Evolutionary conservation across 1,140 invertebrate genomes (phyloP), one percentile per base, ranked within the genome.

Genomic region (Lamellibrachia luymesi): DNA sequence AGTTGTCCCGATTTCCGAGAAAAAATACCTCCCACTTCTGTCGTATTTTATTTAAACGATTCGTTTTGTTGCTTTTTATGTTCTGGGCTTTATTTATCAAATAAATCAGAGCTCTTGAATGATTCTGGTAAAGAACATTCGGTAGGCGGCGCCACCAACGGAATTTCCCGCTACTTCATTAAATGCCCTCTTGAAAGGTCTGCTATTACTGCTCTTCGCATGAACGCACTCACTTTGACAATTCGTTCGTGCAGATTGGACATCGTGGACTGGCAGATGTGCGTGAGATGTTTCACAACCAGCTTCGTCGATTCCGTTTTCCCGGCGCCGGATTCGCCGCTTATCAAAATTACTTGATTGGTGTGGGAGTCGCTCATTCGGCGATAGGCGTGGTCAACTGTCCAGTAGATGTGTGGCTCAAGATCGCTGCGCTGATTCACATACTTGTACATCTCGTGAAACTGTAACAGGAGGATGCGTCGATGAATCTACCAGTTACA

Each of bases 241-340:
- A 93, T 93, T 38, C 64, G 51, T 6, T 64, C 38, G 13, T 64
- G 92, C 7, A 93, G 92, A 38, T 80, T 89, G 2, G 27, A 38
- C 25, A 50, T 93, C n/a, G 56, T 51, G 17, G 50, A 50, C 17
- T 90, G 51, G 56, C 92, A 93, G 38, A 90, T 90, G 91, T 91
- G 51, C 10, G 96, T 94, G 92, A 96, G 92, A 92, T 96, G 96
- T 93, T 96, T 95, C 90, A 96, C 95, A 89, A 96, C 95, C 25
- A 96, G 93, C 93, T 96, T 96, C 25, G 96, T 96, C 27, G 90
- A 93, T 90, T 94, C 90, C 52, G 94, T 94, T 91, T 94, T 93
- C 1, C 99, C 99, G 96, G 99, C 99, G 97, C 99, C 99, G 98
- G 99, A 99, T 97, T 99, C 99, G 96, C 99, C 99, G 97, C 98